Base-by-base conservation (phyloP, 2,888 invertebrate genomes). In the Hypselothyrea guttata region DNA sequence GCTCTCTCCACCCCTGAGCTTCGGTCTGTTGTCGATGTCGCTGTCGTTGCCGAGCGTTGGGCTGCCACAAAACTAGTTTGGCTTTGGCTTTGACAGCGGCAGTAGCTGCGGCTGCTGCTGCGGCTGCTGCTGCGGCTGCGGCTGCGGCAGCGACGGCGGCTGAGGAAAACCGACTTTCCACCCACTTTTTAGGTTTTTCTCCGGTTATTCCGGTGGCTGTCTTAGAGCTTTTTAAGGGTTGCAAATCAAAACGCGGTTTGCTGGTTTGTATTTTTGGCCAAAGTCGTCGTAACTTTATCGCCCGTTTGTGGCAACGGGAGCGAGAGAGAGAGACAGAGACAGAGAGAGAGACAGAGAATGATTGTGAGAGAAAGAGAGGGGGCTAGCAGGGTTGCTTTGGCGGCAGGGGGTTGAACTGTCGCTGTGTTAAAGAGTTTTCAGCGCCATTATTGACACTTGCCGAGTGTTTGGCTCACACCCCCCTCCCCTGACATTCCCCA, bases 231-330 rank as follows among this genome's bases (percentile, higher is more conserved):
- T 72, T 67, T 84, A 82, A 83, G 81, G 81, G 81, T 82, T 82
- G 81, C 81, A 82, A 82, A 85, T 82, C 81, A 82, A 82, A 85
- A 85, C 81, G 85, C 81, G 85, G 81, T 82, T 82, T 82, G 85
- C 83, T 79, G 81, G 81, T 82, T 82, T 82, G 81, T 82, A 85
- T 83, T 85, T 81, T 79, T 85, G 84, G 81, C 85, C 81, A 82
- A 83, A 81, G 74, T 75, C 84, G 71, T 74, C 82, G 84, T 82
- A 68, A 77, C 85, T 69, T 83, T 78, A 65, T 66, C 61, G 69
- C 12, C 30, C 38, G 34, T 30, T 49, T 40, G 41, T 30, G 44
- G 49, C 33, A 38, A 12, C 30, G 54, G 16, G 47, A 37, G 13
- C 48, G 30, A 16, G 28, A 30, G n/a, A 41, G 30, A n/a, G 8